These are phyloP conservation scores for Nomada ruficornis DNA, from an alignment of 2,888 invertebrate species.

Conservation along the genomic window DNA sequence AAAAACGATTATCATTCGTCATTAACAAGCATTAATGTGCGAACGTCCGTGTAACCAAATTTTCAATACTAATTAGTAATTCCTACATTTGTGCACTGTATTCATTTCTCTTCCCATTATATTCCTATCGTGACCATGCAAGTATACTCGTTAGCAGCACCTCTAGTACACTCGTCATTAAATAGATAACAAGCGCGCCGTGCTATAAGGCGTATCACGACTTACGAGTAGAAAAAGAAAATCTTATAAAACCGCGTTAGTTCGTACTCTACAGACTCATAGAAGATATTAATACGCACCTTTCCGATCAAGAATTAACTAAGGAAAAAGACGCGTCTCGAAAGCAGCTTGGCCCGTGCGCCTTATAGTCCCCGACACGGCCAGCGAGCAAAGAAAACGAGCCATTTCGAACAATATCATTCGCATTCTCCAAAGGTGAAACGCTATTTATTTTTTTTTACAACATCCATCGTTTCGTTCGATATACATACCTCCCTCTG, in stretches of 20 bases:
- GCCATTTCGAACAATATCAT: slow-evolving; percentile 14
- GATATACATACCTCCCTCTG: background rate
- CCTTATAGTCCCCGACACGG: slow-evolving; percentile 6
- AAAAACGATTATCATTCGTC: background rate
- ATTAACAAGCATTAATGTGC: slow-evolving; percentile 13
- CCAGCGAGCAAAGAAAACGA: background rate
- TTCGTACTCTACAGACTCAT: slow-evolving; percentile 41
- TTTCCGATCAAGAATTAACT: slow-evolving; percentile 48
- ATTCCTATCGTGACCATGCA: slow-evolving; percentile 2
- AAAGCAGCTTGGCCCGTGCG: slow-evolving; percentile 13
- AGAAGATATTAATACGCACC: slow-evolving; percentile 34
- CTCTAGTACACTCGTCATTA: slow-evolving; percentile 53
- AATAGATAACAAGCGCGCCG: slow-evolving; percentile 48
- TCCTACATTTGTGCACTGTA: background rate
- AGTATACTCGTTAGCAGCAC: slow-evolving; percentile 50
- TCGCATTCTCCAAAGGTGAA: slow-evolving; percentile 16
- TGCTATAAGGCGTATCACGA: slow-evolving; percentile 34
- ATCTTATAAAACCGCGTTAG: slow-evolving; percentile 37
- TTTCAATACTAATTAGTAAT: slow-evolving; percentile 15
- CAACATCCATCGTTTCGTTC: slow-evolving; percentile 14
- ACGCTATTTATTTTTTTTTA: slow-evolving; percentile 8
- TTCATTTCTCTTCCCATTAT: slow-evolving; percentile 8
- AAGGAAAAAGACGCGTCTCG: slow-evolving; percentile 40
- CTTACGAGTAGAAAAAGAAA: slow-evolving; percentile 42
- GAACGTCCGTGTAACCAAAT: background rate